Conservation (phyloP, 1,140 invertebrate species). For the Bombus affinis region DNA sequence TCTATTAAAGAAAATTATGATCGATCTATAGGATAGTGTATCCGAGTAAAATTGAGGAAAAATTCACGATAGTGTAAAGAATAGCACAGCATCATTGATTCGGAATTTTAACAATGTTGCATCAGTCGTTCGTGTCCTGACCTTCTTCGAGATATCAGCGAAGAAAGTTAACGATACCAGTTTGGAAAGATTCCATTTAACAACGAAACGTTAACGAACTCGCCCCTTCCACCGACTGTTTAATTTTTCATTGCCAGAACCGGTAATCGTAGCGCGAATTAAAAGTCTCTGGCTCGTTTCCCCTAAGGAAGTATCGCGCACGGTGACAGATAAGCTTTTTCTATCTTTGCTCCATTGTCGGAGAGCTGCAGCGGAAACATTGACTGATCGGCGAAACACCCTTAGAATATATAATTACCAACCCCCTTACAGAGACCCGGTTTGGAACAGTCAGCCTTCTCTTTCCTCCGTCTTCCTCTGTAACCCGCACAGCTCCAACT, state of each 20-base stretch:
- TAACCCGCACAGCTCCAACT: conserved; percentile 40
- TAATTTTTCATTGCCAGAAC: conserved; percentile 80
- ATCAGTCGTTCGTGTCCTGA: no score
- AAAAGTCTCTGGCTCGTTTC: conserved; percentile 72
- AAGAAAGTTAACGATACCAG: not conserved
- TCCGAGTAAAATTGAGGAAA: no score
- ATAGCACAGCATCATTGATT: no score
- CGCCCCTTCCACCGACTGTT: not conserved
- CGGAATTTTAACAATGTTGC: no score
- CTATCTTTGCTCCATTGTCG: conserved; percentile 80
- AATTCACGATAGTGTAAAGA: no score
- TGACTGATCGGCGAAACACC: conserved; percentile 82
- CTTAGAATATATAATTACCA: conserved; percentile 82
- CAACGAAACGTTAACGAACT: not conserved
- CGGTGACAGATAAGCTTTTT: conserved; percentile 82
- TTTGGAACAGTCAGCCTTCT: conserved; percentile 18
- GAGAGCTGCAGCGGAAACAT: conserved; percentile 81
- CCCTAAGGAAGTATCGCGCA: conserved; percentile 75
- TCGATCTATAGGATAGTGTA: no score
- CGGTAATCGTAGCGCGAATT: conserved; percentile 75
- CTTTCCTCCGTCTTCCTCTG: conserved; percentile 33
- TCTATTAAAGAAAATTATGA: no score
- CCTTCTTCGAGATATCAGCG: no score
- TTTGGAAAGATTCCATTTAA: not conserved
- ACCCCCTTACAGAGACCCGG: conserved; percentile 50